These are phyloP conservation scores for Nibea albiflora DNA, from an alignment of 2,113 vertebrate species.

Conservation along the genomic window DNA sequence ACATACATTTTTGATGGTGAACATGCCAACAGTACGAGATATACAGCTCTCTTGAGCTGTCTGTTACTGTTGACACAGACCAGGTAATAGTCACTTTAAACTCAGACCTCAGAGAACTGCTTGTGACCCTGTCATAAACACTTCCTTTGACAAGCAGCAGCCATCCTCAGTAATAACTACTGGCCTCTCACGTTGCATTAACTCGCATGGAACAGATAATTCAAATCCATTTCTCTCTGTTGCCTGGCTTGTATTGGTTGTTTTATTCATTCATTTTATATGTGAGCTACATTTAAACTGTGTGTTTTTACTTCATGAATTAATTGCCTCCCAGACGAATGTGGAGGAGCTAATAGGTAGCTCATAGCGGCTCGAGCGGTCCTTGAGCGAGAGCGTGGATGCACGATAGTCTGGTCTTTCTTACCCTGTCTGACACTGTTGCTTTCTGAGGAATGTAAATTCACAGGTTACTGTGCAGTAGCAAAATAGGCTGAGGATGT, in stretches of 20 bases:
- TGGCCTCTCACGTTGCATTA: slow-evolving; percentile 51
- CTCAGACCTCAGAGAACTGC: slow-evolving; percentile 20
- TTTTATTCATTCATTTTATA: no score
- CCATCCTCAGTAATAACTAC: slow-evolving; percentile 32
- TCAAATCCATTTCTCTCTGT: slow-evolving; percentile 16
- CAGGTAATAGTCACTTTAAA: slow-evolving; percentile 2
- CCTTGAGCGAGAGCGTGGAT: background rate
- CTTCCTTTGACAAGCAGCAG: slow-evolving; percentile 12
- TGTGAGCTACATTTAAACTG: slow-evolving; percentile 13
- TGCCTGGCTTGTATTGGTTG: slow-evolving; percentile 22
- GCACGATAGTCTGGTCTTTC: background rate
- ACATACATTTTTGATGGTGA: background rate
- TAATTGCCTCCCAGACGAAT: slow-evolving; percentile 44
- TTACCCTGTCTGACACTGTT: background rate
- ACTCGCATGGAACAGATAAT: slow-evolving; percentile 56
- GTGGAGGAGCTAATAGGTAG: no score
- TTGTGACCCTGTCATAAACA: slow-evolving; percentile 25
- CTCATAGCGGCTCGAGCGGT: background rate
- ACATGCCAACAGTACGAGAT: background rate
- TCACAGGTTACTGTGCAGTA: background rate
- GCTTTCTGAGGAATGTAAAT: background rate
- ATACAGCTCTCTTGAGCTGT: background rate
- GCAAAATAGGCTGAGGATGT: background rate
- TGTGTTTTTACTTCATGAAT: slow-evolving; percentile 31
- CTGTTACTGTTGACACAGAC: slow-evolving; percentile 5